Evolutionary conservation across 2,888 invertebrate species (phyloP).

Genomic region (Pseudeuparius sepicola): DNA sequence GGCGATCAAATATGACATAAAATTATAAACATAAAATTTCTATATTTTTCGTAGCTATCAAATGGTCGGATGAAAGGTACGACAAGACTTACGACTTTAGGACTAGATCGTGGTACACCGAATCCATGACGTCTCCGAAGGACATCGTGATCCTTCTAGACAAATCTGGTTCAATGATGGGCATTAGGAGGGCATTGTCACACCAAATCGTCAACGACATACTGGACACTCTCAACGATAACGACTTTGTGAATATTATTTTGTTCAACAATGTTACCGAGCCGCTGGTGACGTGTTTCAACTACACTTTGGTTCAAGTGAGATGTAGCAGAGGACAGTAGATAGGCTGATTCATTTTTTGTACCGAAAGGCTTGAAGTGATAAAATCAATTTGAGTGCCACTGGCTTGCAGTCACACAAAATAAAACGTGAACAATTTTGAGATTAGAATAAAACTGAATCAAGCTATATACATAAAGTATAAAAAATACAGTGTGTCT

Average conservation of each 20-base stretch:
- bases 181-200: conserved; percentile 66
- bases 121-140: conserved; percentile 95
- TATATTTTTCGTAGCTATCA: conserved; percentile 45
- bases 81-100: conserved; percentile 84
- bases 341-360: no score
- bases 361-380: no score
- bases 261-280: conserved; percentile 74
- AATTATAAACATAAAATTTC: no score
- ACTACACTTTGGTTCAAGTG: conserved; percentile 62
- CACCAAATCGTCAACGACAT: conserved; percentile 81
- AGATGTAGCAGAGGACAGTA: conserved; percentile 35
- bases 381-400: no score
- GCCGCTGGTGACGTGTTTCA: conserved; percentile 80
- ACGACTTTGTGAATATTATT: conserved; percentile 96
- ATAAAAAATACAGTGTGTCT: no score
- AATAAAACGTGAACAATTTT: no score
- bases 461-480: no score
- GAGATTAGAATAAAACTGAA: no score
- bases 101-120: conserved; percentile 92
- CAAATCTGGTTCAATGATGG: conserved; percentile 55
- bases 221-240: conserved; percentile 90
- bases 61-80: conserved; percentile 48
- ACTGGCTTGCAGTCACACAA: no score
- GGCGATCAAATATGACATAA: no score
- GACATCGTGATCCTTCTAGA: conserved; percentile 69